Conservation (phyloP, 1,140 invertebrate genomes). For the Drepana arcuata region DNA sequence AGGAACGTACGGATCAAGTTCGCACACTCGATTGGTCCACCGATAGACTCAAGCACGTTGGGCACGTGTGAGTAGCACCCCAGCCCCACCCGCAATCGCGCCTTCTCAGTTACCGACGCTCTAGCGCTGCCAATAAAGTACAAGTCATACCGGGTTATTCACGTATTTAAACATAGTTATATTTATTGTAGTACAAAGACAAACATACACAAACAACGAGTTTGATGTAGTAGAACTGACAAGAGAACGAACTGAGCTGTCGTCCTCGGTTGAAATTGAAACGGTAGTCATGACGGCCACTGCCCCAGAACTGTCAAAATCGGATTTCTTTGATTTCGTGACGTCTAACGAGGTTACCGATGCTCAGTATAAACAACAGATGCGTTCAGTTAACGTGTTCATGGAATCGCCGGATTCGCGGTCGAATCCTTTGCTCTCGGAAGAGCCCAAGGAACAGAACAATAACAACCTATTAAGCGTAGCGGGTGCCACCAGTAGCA, state of each 20-base stretch:
- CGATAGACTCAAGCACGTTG: slow-evolving; percentile 37
- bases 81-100: slow-evolving; percentile 23
- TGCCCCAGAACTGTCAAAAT: slow-evolving; percentile 81
- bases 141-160: slow-evolving; percentile 65
- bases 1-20: slow-evolving; percentile 65
- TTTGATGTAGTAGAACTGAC: slow-evolving; percentile 35
- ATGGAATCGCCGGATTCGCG: slow-evolving; percentile 70
- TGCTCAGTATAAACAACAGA: slow-evolving; percentile 75
- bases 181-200: slow-evolving; percentile 62
- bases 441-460: slow-evolving; percentile 76
- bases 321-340: slow-evolving; percentile 90
- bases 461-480: slow-evolving; percentile 77
- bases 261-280: slow-evolving; percentile 46
- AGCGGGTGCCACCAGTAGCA: slow-evolving; percentile 33
- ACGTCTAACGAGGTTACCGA: slow-evolving; percentile 80
- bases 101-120: slow-evolving; percentile 62
- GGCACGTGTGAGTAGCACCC: slow-evolving; percentile 41
- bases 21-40: slow-evolving; percentile 64
- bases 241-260: slow-evolving; percentile 30
- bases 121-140: slow-evolving; percentile 68
- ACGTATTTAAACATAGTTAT: slow-evolving; percentile 59
- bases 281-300: slow-evolving; percentile 85
- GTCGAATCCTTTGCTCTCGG: slow-evolving; percentile 67
- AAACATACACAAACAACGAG: slow-evolving; percentile 23
- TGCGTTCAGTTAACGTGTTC: slow-evolving; percentile 75